A percentile compares a stretch with the other conserved stretches of the same genome.
Conservation (phyloP, 2,113 vertebrate genomes). For the Calypte anna region DNA sequence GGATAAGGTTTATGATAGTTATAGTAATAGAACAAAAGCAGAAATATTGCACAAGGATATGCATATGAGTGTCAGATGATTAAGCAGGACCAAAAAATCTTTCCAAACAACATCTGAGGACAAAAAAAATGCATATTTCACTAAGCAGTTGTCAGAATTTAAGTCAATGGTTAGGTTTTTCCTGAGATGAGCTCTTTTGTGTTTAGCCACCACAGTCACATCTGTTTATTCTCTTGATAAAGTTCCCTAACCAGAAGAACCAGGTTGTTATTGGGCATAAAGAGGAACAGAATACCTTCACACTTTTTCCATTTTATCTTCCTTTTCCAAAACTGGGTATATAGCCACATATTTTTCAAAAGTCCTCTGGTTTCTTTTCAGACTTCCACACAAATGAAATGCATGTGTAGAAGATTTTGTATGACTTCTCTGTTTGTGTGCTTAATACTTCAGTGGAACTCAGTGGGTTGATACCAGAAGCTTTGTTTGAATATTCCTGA, state of each 20-base stretch:
- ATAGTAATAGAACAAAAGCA: not conserved
- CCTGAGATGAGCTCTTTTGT: not conserved
- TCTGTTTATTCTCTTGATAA: not conserved
- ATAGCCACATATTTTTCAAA: not conserved
- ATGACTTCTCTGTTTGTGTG: not conserved
- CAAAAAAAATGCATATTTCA: not conserved
- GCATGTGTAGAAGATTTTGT: not conserved
- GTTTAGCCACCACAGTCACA: accelerated
- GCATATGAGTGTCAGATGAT: not conserved
- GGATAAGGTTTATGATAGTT: not conserved
- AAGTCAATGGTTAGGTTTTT: not conserved
- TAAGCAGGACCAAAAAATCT: not conserved
- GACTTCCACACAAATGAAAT: not conserved
- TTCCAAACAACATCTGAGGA: not conserved
- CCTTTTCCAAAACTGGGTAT: not conserved
- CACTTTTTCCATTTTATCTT: not conserved
- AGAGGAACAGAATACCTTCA: not conserved
- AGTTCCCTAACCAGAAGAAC: not conserved
- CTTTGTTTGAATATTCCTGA: not conserved
- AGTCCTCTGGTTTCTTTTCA: not conserved
- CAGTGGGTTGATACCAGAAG: not conserved
- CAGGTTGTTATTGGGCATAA: not conserved
- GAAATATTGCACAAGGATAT: not conserved
- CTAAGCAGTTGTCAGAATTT: not conserved
- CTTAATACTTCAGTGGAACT: not conserved